phyloP scores from a whole-genome alignment of 2,888 invertebrate species.

The Aphidius colemani region DNA sequence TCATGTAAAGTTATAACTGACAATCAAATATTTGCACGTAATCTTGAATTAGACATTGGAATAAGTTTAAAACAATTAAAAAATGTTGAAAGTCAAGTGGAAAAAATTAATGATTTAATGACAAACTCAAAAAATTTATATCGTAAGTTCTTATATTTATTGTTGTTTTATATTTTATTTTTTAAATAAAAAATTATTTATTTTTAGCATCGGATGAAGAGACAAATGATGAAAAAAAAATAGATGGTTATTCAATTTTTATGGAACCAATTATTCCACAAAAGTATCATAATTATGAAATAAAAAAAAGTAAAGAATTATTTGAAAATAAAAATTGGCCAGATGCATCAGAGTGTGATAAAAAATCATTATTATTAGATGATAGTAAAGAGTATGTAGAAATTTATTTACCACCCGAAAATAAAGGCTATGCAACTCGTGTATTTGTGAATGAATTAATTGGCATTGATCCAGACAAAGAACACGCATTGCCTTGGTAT shows the following conservation, averaged over 20 bases:
- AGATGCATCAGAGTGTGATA: slow-evolving; percentile 41
- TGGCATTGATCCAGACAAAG: slow-evolving; percentile 65
- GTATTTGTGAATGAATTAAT: slow-evolving; percentile 62
- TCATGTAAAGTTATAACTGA: slow-evolving; percentile 58
- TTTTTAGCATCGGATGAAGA: slow-evolving; percentile 17
- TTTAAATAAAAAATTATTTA: neutral
- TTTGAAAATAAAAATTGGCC: slow-evolving; percentile 46
- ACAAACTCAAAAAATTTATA: slow-evolving; percentile 44
- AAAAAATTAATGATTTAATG: slow-evolving; percentile 61
- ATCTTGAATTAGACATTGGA: slow-evolving; percentile 59
- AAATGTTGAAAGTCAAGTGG: slow-evolving; percentile 62
- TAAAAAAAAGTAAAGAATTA: slow-evolving; percentile 38
- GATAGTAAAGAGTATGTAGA: slow-evolving; percentile 62
- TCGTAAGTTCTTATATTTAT: too few species aligned
- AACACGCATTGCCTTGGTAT: slow-evolving; percentile 78
- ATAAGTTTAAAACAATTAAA: slow-evolving; percentile 61
- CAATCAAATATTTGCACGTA: slow-evolving; percentile 56
- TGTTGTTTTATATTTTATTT: neutral
- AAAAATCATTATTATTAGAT: slow-evolving; percentile 32
- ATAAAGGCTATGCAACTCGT: slow-evolving; percentile 70
- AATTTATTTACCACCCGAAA: slow-evolving; percentile 75
- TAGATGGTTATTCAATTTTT: slow-evolving; percentile 39
- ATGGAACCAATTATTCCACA: slow-evolving; percentile 44
- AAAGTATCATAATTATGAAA: slow-evolving; percentile 42
- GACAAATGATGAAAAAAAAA: slow-evolving; percentile 31